Evolutionary conservation across 2,113 vertebrate genomes (phyloP).

Genomic region (Cyanoliseus patagonus): DNA sequence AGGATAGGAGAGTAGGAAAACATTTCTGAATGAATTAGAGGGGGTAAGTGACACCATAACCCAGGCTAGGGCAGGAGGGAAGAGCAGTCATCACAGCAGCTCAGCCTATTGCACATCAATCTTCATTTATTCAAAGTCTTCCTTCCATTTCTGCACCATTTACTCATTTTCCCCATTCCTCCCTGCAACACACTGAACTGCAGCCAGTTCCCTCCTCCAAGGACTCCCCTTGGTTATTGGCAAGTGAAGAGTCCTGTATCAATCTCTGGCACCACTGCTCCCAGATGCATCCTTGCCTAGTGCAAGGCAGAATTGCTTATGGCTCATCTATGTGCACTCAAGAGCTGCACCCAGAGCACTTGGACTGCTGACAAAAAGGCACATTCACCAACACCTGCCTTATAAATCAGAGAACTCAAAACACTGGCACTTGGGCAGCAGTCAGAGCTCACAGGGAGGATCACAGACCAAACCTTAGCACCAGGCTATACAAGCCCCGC

Average conservation of each 20-base stretch:
- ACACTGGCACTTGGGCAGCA: rapidly evolving
- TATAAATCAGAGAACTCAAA: background rate
- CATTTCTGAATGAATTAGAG: background rate
- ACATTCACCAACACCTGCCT: background rate
- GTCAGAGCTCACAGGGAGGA: background rate
- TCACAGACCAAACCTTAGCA: background rate
- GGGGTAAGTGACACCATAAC: background rate
- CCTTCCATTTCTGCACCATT: background rate
- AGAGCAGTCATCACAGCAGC: background rate
- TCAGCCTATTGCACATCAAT: background rate
- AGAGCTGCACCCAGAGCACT: background rate
- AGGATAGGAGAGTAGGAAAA: background rate
- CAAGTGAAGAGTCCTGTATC: background rate
- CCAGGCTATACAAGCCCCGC: rapidly evolving
- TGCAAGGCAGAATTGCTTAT: background rate
- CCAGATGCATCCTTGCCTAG: background rate
- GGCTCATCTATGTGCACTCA: rapidly evolving
- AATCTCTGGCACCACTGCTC: rapidly evolving
- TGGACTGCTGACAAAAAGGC: background rate
- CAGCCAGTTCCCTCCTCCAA: background rate
- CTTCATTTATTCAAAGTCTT: background rate
- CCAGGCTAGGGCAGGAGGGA: background rate
- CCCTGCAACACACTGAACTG: background rate
- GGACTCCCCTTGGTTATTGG: background rate
- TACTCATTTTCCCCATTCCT: background rate